Percentiles rank a stretch among this genome's conserved stretches.
phyloP scores from a whole-genome alignment of 35 echinoderm and acorn worm genomes.

The Acanthaster planci region DNA sequence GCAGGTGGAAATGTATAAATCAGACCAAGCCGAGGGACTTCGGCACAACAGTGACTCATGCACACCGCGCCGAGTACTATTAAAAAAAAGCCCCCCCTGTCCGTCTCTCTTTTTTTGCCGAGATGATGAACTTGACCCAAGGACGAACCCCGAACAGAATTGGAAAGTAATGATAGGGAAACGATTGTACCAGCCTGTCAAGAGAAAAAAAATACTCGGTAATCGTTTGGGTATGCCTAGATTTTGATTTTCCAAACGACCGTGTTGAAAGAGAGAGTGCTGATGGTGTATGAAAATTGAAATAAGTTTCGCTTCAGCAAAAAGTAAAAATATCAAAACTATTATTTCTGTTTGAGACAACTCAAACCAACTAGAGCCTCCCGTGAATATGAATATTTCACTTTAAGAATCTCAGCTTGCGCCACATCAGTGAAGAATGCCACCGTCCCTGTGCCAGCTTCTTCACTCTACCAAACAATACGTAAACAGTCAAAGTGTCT shows the following conservation, averaged over 20 bases:
- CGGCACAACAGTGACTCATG: neutral
- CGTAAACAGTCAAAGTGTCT: no score
- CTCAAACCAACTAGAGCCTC: no score
- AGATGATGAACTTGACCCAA: neutral
- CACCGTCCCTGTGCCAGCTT: no score
- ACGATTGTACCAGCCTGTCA: neutral
- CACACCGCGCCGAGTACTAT: no score
- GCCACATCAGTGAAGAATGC: no score
- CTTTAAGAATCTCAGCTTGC: no score
- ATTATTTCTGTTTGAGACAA: no score
- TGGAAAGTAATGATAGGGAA: slow-evolving; percentile 19
- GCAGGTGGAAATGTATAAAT: slow-evolving; percentile 21
- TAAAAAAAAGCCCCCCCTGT: neutral
- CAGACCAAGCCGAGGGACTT: neutral
- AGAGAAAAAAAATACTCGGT: neutral
- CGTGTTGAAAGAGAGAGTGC: slow-evolving; percentile 15
- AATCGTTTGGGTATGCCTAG: slow-evolving; percentile 17
- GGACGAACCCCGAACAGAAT: slow-evolving; percentile 1
- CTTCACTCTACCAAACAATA: no score
- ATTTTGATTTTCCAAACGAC: slow-evolving; percentile 4
- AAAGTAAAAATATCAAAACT: no score
- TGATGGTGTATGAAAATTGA: neutral
- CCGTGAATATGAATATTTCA: no score
- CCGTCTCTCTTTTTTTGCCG: neutral
- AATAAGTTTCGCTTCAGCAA: no score